Conservation (phyloP, 2,888 invertebrate genomes). For the Nipponacmea schrenckii region DNA sequence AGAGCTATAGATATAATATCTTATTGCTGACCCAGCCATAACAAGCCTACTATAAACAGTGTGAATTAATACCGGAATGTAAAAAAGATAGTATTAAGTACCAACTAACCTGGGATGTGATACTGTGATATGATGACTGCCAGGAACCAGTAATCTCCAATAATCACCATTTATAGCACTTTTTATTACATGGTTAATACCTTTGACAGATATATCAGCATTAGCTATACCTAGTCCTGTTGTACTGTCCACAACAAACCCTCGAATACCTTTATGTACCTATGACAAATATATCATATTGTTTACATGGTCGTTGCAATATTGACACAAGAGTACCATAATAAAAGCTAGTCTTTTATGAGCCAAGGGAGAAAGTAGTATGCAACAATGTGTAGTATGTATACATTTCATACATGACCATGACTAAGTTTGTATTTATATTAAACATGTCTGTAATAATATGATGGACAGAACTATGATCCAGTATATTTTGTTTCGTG, state of each 20-base stretch:
- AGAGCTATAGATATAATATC: too few relatives aligned
- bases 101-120: slow-evolving; percentile 51
- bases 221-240: slow-evolving; percentile 76
- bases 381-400: background rate
- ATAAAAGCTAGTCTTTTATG: background rate
- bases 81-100: too few relatives aligned
- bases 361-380: background rate
- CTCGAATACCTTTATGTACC: slow-evolving; percentile 87
- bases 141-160: slow-evolving; percentile 92
- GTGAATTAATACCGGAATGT: too few relatives aligned
- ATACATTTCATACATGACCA: background rate
- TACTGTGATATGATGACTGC: slow-evolving; percentile 82
- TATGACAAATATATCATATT: slow-evolving; percentile 66
- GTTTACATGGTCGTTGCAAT: background rate
- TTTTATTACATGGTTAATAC: slow-evolving; percentile 82
- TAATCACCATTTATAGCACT: slow-evolving; percentile 88
- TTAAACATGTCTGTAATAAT: too few relatives aligned
- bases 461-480: too few relatives aligned
- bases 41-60: too few relatives aligned
- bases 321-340: background rate
- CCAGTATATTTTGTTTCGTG: background rate
- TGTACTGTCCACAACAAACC: slow-evolving; percentile 81
- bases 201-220: slow-evolving; percentile 81
- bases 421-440: too few relatives aligned
- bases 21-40: too few relatives aligned